A percentile compares a stretch with the other conserved stretches of the same genome.
Conservation (phyloP, 2,113 vertebrate species). For the Petrocephalus microphthalmus region DNA sequence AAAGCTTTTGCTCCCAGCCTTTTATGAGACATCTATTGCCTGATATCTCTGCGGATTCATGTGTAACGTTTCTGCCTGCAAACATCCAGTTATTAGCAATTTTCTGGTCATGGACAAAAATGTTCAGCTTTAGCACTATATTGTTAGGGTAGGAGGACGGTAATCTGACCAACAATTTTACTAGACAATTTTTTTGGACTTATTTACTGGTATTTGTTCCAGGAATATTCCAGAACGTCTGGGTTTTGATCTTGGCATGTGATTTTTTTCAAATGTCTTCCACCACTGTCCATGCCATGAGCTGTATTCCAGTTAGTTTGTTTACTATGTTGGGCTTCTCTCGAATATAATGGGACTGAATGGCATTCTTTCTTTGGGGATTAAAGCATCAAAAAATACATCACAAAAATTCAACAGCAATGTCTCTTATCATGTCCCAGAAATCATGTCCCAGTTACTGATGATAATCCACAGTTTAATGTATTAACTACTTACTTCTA, state of each 20-base stretch:
- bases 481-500: no score
- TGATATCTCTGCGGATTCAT: not conserved
- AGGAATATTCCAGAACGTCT: not conserved
- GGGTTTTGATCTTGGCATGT: not conserved
- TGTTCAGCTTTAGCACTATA: not conserved
- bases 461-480: no score
- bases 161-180: not conserved
- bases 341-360: no score
- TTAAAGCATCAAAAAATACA: no score
- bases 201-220: not conserved
- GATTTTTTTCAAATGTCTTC: not conserved
- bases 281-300: not conserved
- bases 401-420: no score
- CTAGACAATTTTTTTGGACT: not conserved
- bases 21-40: not conserved
- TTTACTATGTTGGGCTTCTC: not conserved
- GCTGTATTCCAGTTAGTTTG: not conserved
- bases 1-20: not conserved
- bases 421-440: no score
- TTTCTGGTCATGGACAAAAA: not conserved
- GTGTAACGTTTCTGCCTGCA: not conserved
- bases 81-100: not conserved
- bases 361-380: no score
- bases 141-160: no score
- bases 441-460: no score